These are phyloP conservation scores for Scomber colias DNA, from an alignment of 2,113 vertebrate species.

Conservation along the genomic window DNA sequence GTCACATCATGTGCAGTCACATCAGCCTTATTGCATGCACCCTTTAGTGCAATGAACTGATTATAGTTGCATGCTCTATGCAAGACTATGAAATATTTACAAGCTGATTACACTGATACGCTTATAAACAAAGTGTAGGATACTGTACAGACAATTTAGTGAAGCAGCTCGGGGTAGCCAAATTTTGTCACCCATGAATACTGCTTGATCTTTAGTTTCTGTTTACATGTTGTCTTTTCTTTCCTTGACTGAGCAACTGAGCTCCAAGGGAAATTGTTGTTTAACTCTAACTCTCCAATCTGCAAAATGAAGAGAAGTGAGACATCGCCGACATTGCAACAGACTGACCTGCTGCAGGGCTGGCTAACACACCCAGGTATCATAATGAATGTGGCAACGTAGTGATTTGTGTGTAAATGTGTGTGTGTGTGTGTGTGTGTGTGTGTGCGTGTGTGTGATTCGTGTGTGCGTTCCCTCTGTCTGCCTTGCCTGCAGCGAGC, in stretches of 20 bases:
- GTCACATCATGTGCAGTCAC: slow-evolving; percentile 26
- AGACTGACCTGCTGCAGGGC: slow-evolving; percentile 22
- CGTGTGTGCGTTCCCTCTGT: slow-evolving; percentile 27
- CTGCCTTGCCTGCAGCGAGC: slow-evolving; percentile 50
- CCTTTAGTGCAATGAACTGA: slow-evolving; percentile 18
- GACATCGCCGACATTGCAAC: background rate
- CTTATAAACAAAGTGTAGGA: slow-evolving; percentile 6
- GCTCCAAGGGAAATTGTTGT: slow-evolving; percentile 27
- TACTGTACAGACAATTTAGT: slow-evolving; percentile 13
- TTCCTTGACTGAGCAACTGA: slow-evolving; percentile 40
- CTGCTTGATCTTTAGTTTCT: slow-evolving; percentile 35
- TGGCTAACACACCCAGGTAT: slow-evolving; percentile 49
- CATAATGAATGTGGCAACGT: slow-evolving; percentile 34
- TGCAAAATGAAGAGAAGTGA: slow-evolving; percentile 22
- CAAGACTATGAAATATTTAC: slow-evolving; percentile 47
- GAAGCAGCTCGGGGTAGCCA: slow-evolving; percentile 32
- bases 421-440: background rate
- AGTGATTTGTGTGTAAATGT: background rate
- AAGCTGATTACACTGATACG: slow-evolving; percentile 40
- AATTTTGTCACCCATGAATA: slow-evolving; percentile 40
- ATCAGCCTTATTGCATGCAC: slow-evolving; percentile 28
- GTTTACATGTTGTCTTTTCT: slow-evolving; percentile 45
- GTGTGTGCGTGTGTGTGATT: slow-evolving; percentile 14
- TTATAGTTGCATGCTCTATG: slow-evolving; percentile 20
- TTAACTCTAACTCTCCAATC: slow-evolving; percentile 41